A percentile compares a stretch with the other conserved stretches of the same genome.
These are phyloP conservation scores for Drosophila ironensis DNA, from an alignment of 1,140 invertebrate species.

Conservation along the genomic window DNA sequence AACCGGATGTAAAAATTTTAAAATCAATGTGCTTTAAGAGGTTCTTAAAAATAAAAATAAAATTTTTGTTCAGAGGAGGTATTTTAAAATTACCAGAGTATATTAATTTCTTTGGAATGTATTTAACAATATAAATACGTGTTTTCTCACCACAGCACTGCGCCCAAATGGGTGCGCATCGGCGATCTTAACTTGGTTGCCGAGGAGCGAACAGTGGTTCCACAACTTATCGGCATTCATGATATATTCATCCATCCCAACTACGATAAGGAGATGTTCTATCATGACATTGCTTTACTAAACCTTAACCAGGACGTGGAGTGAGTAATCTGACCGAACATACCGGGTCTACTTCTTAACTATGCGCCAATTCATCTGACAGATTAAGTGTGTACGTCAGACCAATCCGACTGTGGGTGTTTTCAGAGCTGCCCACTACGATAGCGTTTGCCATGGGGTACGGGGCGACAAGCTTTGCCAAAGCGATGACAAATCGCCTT, in stretches of 20 bases:
- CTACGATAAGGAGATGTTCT: slow-evolving; percentile 51
- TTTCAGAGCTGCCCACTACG: slow-evolving; percentile 46
- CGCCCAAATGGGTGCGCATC: slow-evolving; percentile 64
- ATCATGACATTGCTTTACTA: slow-evolving; percentile 71
- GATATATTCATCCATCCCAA: slow-evolving; percentile 52
- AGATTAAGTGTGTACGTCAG: slow-evolving; percentile 68
- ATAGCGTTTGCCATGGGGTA: slow-evolving; percentile 78
- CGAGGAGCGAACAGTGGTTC: slow-evolving; percentile 34
- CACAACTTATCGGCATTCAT: slow-evolving; percentile 48
- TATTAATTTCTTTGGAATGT: no score
- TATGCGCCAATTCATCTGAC: background rate
- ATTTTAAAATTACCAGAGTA: no score
- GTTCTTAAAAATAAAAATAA: no score
- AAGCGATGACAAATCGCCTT: slow-evolving; percentile 62
- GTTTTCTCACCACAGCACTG: slow-evolving; percentile 39
- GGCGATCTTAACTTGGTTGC: slow-evolving; percentile 63
- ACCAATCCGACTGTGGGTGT: slow-evolving; percentile 65
- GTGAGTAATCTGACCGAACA: slow-evolving; percentile 37
- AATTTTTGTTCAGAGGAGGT: no score
- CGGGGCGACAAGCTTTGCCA: slow-evolving; percentile 65
- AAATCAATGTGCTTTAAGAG: no score
- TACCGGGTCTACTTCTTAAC: background rate
- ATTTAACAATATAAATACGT: no score
- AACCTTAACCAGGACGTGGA: slow-evolving; percentile 40
- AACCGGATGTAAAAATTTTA: no score